Evolutionary conservation across 2,797 vertebrate genomes (phyloP), one percentile per base, ranked within the genome.

Genomic region (Tadarida brasiliensis): DNA sequence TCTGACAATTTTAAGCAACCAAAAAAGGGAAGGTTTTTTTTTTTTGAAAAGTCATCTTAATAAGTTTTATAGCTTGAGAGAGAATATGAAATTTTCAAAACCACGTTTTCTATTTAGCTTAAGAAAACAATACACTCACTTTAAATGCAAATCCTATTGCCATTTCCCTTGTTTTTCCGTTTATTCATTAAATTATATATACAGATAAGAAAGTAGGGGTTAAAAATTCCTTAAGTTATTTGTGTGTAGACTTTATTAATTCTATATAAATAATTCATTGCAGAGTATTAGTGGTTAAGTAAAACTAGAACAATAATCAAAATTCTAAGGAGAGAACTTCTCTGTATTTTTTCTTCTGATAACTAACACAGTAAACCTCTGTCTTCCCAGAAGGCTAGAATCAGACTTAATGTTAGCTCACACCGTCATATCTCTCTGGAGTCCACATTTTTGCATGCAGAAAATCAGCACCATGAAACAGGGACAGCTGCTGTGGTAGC

Each of bases 401-500:
- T 91, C 33, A 77, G 56, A 89, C 54, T 63, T 57, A 59, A 35
- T 71, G 49, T 63, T 93, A 91, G 57, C 65, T 63, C 33, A 35
- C 68, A 73, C 20, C 1, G 0, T 30, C 63, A 0, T 24, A 2
- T 82, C 47, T 92, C 95, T 91, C 86, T 91, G 68, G 96, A 96
- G 94, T 82, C 22, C 51, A 73, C 67, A 49, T 70, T 85, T 90
- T 70, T 96, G 71, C 70, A 22, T 24, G 30, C 19, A 92, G 57
- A 92, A 87, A 93, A 83, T 95, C 90, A 95, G 86, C 89, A 77
- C 92, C 59, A 33, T 22, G 44, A 16, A 86, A 84, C 92, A 77
- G 76, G 83, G 92, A 92, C 96, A 97, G 95, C 92, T 82, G 80
- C 92, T 94, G 83, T 61, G 90, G 83, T 82, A 82, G 96, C 83